Percentiles rank a stretch among this genome's conserved stretches.
Conservation (phyloP, 2,797 vertebrate genomes). For the Podarcis lilfordi region DNA sequence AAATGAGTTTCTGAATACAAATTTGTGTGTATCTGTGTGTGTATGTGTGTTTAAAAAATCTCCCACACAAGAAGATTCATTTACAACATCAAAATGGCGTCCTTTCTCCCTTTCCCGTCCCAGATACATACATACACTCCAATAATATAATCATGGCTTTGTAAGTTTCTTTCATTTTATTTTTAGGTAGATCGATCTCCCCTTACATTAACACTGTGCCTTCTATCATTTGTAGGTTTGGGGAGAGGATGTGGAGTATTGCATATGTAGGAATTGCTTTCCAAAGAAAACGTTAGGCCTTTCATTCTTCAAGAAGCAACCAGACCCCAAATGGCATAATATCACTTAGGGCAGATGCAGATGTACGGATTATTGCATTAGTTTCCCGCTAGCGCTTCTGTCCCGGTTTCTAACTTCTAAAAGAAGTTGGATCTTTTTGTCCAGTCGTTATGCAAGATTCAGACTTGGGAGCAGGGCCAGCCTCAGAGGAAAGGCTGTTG, state of each 20-base stretch:
- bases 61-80: slow-evolving; percentile 15
- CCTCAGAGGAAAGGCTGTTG: too few species aligned
- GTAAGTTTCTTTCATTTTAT: neutral
- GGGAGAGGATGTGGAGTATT: slow-evolving; percentile 25
- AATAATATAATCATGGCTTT: neutral
- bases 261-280: too few species aligned
- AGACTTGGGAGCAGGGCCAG: neutral
- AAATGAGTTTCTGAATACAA: slow-evolving; percentile 23
- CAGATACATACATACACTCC: neutral
- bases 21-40: neutral
- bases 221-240: slow-evolving; percentile 37
- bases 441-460: neutral
- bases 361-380: too few species aligned
- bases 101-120: neutral
- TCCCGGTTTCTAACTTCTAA: too few species aligned
- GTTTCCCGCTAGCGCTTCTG: too few species aligned
- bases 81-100: slow-evolving; percentile 15
- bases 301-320: too few species aligned
- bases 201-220: slow-evolving; percentile 12
- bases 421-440: neutral
- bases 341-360: too few species aligned
- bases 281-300: too few species aligned
- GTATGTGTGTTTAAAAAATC: neutral
- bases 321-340: too few species aligned
- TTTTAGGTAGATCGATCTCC: slow-evolving; percentile 6